Percentiles rank a stretch among this genome's conserved stretches.
Evolutionary conservation across 2,888 invertebrate genomes (phyloP).

Genomic region (Drosophila imparisetae): DNA sequence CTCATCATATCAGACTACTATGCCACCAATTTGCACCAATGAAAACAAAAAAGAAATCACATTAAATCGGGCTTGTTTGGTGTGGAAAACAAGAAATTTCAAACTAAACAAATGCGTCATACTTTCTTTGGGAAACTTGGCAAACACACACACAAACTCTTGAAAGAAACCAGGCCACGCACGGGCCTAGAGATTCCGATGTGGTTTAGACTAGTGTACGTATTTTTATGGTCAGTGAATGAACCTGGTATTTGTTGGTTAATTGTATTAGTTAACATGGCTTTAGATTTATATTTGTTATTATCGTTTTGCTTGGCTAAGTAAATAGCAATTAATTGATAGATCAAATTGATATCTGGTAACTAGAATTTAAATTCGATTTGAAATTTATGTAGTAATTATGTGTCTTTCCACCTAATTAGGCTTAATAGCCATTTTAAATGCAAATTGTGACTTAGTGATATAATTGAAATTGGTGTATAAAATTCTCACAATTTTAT

Average conservation of each 20-base stretch:
- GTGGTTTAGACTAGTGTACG: neutral
- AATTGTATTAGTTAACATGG: neutral
- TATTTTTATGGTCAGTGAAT: neutral
- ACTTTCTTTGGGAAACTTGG: constrained; percentile 57
- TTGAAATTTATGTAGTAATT: neutral
- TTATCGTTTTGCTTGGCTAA: neutral
- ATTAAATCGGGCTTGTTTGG: constrained; percentile 9
- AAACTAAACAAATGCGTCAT: constrained; percentile 53
- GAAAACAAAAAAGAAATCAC: constrained; percentile 32
- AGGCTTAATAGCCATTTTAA: neutral
- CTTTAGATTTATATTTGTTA: neutral
- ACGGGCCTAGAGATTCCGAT: neutral
- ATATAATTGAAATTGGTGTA: constrained; percentile 20
- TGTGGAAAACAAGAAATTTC: constrained; percentile 13
- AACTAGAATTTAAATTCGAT: neutral
- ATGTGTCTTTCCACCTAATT: neutral
- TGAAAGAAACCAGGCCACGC: constrained; percentile 59
- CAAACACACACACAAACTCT: neutral
- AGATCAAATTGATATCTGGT: neutral
- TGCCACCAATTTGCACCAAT: constrained; percentile 30
- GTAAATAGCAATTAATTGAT: constrained; percentile 1
- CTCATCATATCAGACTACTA: constrained; percentile 4
- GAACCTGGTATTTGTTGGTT: constrained; percentile 2
- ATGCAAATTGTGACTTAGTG: constrained; percentile 4
- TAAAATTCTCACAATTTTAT: constrained; percentile 16